These are phyloP conservation scores for Actinia tenebrosa DNA, from an alignment of 64 coral and sea anemone genomes.

Conservation along the genomic window DNA sequence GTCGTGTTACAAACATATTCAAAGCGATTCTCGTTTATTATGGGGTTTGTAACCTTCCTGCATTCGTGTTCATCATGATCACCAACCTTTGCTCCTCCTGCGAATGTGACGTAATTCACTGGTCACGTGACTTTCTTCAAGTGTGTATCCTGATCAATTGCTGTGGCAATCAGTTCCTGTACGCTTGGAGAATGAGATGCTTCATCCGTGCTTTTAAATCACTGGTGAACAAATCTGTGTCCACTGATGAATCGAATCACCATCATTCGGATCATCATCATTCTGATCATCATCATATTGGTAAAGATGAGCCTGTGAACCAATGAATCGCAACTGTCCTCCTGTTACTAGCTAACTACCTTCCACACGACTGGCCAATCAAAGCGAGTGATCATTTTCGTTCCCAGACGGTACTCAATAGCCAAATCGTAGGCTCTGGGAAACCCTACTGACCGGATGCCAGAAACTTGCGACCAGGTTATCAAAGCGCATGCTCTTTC, in stretches of 20 bases:
- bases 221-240: neutral
- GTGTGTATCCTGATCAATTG: slow-evolving; percentile 55
- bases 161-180: slow-evolving; percentile 56
- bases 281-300: neutral
- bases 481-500: too few relatives aligned
- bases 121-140: slow-evolving; percentile 56
- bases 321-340: neutral
- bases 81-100: slow-evolving; percentile 54
- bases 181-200: slow-evolving; percentile 59
- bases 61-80: slow-evolving; percentile 44
- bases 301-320: neutral
- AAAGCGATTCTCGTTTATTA: slow-evolving; percentile 46
- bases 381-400: too few relatives aligned
- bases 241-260: neutral
- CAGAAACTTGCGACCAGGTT: too few relatives aligned
- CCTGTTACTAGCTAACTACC: neutral
- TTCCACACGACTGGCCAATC: too few relatives aligned
- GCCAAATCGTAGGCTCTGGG: too few relatives aligned
- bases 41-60: slow-evolving; percentile 39
- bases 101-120: slow-evolving; percentile 46
- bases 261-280: neutral
- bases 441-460: too few relatives aligned
- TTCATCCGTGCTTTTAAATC: slow-evolving; percentile 47
- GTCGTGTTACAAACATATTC: slow-evolving; percentile 41
- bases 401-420: too few relatives aligned